Evolutionary conservation across 92 coral and sea anemone species (phyloP), one percentile per base, ranked within the genome.

Genomic region (Hydrozoanthus gracilis): DNA sequence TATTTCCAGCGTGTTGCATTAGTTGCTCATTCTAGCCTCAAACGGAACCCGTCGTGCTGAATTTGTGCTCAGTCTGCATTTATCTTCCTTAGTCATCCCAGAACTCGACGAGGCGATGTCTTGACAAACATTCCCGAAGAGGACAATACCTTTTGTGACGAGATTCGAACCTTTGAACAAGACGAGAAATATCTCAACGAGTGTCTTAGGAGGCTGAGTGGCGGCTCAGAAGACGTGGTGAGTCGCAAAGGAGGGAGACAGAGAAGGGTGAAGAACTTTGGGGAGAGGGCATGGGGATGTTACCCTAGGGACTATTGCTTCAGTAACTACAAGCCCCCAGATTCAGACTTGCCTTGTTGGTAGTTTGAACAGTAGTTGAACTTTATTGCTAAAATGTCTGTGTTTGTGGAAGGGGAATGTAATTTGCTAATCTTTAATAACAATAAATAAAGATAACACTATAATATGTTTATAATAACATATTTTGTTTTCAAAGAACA

Each of bases 51-150:
- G 3, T 6, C 5, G 8, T 47, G 44, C 9, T 48, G 15, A 27
- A 10, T 20, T 4, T 51, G 2, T 4, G 17, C 44, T 10, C 3
- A 20, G 7, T 27, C 20, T 27, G 39, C 39, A 27, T 12, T 12
- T 18, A 13, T 35, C 27, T 4, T 20, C 27, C 16, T 76, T 60
- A 80, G 85, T 61, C 73, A 51, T 69, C 73, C 85, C 85, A 87
- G 90, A 83, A 51, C 93, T 27, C 76, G 88, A 44, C 88, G 88
- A 56, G 90, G 82, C 16, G 88, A 86, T 49, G 88, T 92, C 20
- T 76, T 94, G 72, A 89, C 98, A 71, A 94, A 94, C 72, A 94
- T 94, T 48, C 87, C 93, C 9, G 98, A 94, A 84, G 98, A 94
- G 76, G 92, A 90, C 18, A 88, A 89, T 55, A 68, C 84, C 13